phyloP scores from a whole-genome alignment of 2,797 vertebrate species.

The Halcyon chelicuti region DNA sequence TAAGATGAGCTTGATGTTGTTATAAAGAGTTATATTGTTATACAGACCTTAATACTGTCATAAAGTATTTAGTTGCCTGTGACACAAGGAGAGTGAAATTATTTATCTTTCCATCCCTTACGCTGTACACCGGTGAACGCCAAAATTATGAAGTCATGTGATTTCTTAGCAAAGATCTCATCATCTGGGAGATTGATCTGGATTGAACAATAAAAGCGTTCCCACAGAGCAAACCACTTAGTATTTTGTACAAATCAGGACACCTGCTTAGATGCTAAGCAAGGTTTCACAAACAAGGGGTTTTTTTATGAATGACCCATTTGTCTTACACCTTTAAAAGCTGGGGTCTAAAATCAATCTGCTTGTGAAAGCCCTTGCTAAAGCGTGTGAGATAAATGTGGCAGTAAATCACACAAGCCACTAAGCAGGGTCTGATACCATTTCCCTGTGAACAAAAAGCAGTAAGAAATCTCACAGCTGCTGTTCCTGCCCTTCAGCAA shows the following conservation, averaged over 20 bases:
- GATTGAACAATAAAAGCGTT: neutral
- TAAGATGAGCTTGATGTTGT: neutral
- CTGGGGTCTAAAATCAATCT: neutral
- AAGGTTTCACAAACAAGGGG: neutral
- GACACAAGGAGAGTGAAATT: neutral
- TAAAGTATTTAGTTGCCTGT: neutral
- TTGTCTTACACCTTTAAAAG: constrained; percentile 6
- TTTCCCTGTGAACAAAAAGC: constrained; percentile 64
- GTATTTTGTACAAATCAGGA: neutral
- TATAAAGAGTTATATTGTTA: neutral
- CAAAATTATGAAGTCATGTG: neutral
- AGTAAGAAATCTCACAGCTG: constrained; percentile 57
- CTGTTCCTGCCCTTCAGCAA: constrained; percentile 62
- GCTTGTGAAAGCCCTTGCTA: neutral
- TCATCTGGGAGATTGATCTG: neutral
- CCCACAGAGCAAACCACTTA: neutral
- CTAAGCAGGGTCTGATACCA: neutral
- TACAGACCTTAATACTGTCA: neutral
- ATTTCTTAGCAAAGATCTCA: neutral
- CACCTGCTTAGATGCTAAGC: neutral
- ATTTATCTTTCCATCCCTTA: neutral
- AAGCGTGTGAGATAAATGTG: neutral
- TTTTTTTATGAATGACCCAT: neutral
- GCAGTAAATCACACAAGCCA: constrained; percentile 19
- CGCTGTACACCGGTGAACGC: neutral